Base-by-base conservation (phyloP, 2,113 vertebrate species). In the Prinia subflava region DNA sequence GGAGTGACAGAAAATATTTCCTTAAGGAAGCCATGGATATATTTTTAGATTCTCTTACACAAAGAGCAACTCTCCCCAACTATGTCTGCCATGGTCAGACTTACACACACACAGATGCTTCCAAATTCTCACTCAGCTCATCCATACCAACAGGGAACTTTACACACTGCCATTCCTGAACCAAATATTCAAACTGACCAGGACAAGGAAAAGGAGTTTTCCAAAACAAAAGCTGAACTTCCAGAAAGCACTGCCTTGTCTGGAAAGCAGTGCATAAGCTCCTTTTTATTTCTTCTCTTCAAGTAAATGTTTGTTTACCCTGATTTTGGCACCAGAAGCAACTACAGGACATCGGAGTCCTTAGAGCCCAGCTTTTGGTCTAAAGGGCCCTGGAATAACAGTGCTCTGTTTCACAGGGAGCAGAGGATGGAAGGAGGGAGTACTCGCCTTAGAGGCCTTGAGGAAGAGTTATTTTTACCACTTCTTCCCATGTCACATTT, bases 321-420 rank as follows among this genome's bases (percentile, higher is more conserved):
- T 46, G 10, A 81, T 93, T 94, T 90, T 94, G 94, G 94, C 82
- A 92, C 39, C 33, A 85, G 35, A 80, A 86, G 35, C 60, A 78
- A 89, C 49, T 50, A 60, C 31, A 86, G 60, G 60, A 60, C 73
- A 89, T 64, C 13, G 41, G 47, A 35, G 67, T 37, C 76, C 78
- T 91, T 87, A 95, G 94, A 92, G 63, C 22, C 47, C 47, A 81
- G 87, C 14, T 57, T 52, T 55, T 11, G 67, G 47, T 60, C 94
- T 35, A 53, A 90, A 90, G 9, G 33, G 52, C 33, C 33, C 59
- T 71, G 31, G 37, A 93, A 75, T 87, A 94, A 89, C 78, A 90
- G 85, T 1, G 0, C 79, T 79, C 70, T 92, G 90, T 87, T 83
- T 39, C 78, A 35, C 39, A 57, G 41, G 37, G 23, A 82, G 31